Evolutionary conservation across 2,888 invertebrate genomes (phyloP).

Genomic region (Choreutis nemorana): DNA sequence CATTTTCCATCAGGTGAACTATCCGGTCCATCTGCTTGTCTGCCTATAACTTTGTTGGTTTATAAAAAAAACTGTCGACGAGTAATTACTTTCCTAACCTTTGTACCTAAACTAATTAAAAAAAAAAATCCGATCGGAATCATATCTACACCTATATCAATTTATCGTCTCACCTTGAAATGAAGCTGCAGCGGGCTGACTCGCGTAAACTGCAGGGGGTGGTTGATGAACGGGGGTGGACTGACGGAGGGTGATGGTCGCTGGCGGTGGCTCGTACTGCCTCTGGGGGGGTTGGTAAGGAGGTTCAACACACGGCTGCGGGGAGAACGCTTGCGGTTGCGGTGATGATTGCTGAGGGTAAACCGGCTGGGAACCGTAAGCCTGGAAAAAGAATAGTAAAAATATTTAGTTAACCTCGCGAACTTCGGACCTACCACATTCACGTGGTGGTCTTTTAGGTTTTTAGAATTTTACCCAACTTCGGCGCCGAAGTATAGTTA

Average conservation of each 20-base stretch:
- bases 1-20: too few relatives aligned
- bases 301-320: conserved; percentile 33
- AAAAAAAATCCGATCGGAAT: conserved; percentile 1
- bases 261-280: conserved; percentile 69
- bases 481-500: too few relatives aligned
- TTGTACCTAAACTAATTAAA: too few relatives aligned
- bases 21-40: too few relatives aligned
- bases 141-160: too few relatives aligned
- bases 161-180: conserved; percentile 68
- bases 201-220: conserved; percentile 77
- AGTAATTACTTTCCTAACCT: conserved; percentile 32
- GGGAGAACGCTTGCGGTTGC: conserved; percentile 20
- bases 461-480: too few relatives aligned
- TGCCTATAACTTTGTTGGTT: conserved; percentile 25
- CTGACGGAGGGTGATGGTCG: conserved; percentile 75
- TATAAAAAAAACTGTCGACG: conserved; percentile 29
- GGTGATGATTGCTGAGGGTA: conserved; percentile 23
- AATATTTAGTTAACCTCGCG: too few relatives aligned
- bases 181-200: conserved; percentile 82
- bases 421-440: too few relatives aligned
- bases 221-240: conserved; percentile 79
- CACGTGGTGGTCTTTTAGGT: too few relatives aligned
- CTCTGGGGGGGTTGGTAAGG: conserved; percentile 68
- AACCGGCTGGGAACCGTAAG: conserved; percentile 17
- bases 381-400: conserved; percentile 4